Evolutionary conservation across 2,113 vertebrate species (phyloP).

Genomic region (Chaetorhynchus papuensis): DNA sequence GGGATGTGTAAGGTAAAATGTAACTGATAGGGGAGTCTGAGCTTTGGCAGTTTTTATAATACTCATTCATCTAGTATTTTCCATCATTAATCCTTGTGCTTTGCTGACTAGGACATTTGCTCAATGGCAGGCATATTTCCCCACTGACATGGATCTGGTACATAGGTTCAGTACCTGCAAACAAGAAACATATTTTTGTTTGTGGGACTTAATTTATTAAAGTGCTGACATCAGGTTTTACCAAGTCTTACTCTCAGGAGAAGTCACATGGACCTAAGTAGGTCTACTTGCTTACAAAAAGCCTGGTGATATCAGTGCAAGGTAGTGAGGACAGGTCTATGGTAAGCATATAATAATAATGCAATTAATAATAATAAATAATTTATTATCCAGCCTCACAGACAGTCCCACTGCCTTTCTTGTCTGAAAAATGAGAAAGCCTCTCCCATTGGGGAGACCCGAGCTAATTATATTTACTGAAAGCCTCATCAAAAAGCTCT

Average conservation of each 20-base stretch:
- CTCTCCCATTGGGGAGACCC: neutral
- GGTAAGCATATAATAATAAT: neutral
- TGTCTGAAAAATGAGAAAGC: neutral
- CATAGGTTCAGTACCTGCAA: neutral
- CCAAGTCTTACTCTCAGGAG: neutral
- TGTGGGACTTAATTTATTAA: neutral
- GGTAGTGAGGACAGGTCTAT: neutral
- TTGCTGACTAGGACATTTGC: constrained; percentile 14
- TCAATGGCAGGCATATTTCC: constrained; percentile 2
- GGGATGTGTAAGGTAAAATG: constrained; percentile 66
- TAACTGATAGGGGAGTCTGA: constrained; percentile 68
- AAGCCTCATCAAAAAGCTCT: neutral
- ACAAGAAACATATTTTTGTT: neutral
- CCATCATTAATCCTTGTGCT: constrained; percentile 54
- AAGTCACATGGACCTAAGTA: neutral
- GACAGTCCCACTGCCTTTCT: neutral
- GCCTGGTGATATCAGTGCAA: neutral
- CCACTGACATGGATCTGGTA: neutral
- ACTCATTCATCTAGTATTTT: constrained; percentile 68
- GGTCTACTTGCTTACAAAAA: neutral
- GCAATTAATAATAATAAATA: neutral
- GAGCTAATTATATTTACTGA: neutral
- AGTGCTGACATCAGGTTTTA: neutral
- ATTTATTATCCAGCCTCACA: neutral
- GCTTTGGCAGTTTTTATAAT: constrained; percentile 72